A percentile compares a stretch with the other conserved stretches of the same genome.
phyloP scores from a whole-genome alignment of 2,113 vertebrate genomes.

The Otocyon megalotis region DNA sequence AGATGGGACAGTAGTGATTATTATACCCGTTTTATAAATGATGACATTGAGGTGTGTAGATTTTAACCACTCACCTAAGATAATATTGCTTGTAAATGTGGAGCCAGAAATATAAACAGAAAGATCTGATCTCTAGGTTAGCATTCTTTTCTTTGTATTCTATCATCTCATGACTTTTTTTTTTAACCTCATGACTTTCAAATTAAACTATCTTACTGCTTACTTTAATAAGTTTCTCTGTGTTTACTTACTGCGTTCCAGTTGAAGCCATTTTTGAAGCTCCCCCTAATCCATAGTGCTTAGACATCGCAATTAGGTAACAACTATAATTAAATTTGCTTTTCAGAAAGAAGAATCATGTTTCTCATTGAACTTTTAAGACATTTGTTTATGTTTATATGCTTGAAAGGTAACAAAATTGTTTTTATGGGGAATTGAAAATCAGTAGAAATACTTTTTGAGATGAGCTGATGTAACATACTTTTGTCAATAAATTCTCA shows the following conservation, averaged over 20 bases:
- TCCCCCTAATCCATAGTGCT: background rate
- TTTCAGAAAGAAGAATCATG: constrained; percentile 48
- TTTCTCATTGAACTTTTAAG: constrained; percentile 62
- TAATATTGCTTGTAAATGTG: constrained; percentile 13
- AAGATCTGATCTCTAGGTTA: background rate
- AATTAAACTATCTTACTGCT: background rate
- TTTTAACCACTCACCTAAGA: background rate
- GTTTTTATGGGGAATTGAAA: constrained; percentile 81
- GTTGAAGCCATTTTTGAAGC: constrained; percentile 25
- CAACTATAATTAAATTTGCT: constrained; percentile 65
- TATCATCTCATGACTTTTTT: background rate
- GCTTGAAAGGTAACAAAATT: constrained; percentile 72
- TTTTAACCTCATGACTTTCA: background rate
- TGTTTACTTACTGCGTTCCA: constrained; percentile 42
- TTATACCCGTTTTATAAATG: background rate
- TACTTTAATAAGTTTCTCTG: background rate
- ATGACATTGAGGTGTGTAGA: background rate
- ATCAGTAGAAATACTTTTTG: constrained; percentile 79
- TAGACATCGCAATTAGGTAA: constrained; percentile 31
- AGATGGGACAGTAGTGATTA: background rate
- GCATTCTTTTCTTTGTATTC: constrained; percentile 13
- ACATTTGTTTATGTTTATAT: constrained; percentile 69
- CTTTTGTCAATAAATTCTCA: constrained; percentile 85
- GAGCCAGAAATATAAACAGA: background rate
- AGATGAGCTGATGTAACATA: constrained; percentile 75